Percentiles rank a stretch among this genome's conserved stretches.
phyloP scores from a whole-genome alignment of 2,113 vertebrate species.

The Ceyx melanurus region DNA sequence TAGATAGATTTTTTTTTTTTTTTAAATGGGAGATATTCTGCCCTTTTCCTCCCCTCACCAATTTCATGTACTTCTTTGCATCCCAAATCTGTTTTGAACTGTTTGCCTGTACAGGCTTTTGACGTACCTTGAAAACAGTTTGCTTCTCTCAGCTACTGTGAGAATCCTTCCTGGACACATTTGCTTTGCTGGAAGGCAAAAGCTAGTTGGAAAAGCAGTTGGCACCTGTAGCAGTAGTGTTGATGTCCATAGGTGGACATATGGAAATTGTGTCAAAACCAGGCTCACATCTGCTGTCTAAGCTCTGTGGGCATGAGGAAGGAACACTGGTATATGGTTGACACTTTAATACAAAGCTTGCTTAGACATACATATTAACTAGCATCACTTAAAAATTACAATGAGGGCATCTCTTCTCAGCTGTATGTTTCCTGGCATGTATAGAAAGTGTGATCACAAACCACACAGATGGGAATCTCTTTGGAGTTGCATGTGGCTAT shows the following conservation, averaged over 20 bases:
- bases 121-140: neutral
- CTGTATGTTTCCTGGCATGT: neutral
- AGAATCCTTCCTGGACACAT: neutral
- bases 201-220: neutral
- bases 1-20: neutral
- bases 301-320: neutral
- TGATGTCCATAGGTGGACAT: neutral
- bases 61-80: neutral
- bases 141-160: neutral
- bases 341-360: neutral
- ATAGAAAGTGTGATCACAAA: neutral
- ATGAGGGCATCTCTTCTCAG: neutral
- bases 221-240: neutral
- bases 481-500: neutral
- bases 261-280: neutral
- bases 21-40: neutral
- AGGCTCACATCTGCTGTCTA: neutral
- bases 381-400: neutral
- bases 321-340: neutral
- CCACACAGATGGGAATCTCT: neutral
- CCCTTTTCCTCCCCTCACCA: neutral
- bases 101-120: neutral
- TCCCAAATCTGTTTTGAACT: neutral
- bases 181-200: constrained; percentile 8
- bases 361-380: neutral